Evolutionary conservation across 1,140 invertebrate genomes (phyloP).

Genomic region (Heliothis subflexa): DNA sequence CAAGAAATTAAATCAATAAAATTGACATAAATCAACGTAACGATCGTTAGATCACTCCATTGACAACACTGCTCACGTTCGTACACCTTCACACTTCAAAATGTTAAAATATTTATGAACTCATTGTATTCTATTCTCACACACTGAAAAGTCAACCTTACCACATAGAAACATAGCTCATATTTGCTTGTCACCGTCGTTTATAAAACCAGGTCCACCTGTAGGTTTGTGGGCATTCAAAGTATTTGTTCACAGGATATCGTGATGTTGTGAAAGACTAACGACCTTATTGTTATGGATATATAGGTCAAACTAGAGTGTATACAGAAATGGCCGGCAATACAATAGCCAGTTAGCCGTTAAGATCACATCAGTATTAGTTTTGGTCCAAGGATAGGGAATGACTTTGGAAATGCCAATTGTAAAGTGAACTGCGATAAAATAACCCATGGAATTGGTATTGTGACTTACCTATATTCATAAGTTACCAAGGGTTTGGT

Average conservation of each 20-base stretch:
- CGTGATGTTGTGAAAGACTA: slow-evolving; percentile 37
- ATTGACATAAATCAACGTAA: slow-evolving; percentile 45
- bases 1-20: slow-evolving; percentile 18
- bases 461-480: no score
- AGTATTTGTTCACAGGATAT: slow-evolving; percentile 42
- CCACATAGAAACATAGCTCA: background rate
- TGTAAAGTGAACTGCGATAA: no score
- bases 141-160: slow-evolving; percentile 3
- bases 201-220: background rate
- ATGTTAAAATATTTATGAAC: slow-evolving; percentile 8
- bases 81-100: slow-evolving; percentile 43
- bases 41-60: slow-evolving; percentile 43
- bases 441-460: no score
- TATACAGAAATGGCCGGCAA: slow-evolving; percentile 4
- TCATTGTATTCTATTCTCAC: slow-evolving; percentile 1
- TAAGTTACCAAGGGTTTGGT: no score
- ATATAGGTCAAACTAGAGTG: slow-evolving; percentile 29
- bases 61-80: slow-evolving; percentile 43
- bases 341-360: slow-evolving; percentile 42
- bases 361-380: slow-evolving; percentile 6
- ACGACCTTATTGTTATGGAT: slow-evolving; percentile 41
- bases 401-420: background rate
- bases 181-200: background rate
- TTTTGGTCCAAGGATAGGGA: background rate
- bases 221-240: slow-evolving; percentile 18